Evolutionary conservation across 2,113 vertebrate species (phyloP).

Genomic region (Isichthys henryi): DNA sequence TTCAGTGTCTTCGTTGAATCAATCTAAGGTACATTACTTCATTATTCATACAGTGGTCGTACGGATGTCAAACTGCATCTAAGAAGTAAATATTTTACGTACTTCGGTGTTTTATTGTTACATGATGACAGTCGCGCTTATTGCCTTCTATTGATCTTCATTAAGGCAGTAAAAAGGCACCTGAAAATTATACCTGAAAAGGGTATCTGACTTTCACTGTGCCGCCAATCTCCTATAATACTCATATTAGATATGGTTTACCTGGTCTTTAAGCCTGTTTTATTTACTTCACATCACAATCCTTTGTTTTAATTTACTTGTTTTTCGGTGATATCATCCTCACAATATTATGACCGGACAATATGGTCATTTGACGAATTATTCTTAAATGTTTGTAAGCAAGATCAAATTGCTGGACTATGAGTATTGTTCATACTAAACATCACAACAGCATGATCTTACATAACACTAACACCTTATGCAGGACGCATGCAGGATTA

Average conservation of each 20-base stretch:
- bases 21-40: neutral
- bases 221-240: neutral
- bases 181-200: neutral
- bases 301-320: neutral
- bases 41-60: neutral
- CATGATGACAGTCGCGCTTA: neutral
- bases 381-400: neutral
- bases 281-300: neutral
- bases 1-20: neutral
- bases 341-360: neutral
- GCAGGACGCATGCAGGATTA: neutral
- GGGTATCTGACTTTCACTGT: neutral
- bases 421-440: neutral
- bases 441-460: neutral
- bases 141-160: neutral
- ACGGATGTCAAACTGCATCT: neutral
- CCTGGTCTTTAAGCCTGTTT: neutral
- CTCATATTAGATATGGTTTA: neutral
- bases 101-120: neutral
- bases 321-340: neutral
- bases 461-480: neutral
- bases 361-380: neutral
- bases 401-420: neutral
- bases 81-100: neutral
- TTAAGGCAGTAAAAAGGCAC: neutral